phyloP scores from a whole-genome alignment of 64 coral and sea anemone species.

The Actinia tenebrosa region DNA sequence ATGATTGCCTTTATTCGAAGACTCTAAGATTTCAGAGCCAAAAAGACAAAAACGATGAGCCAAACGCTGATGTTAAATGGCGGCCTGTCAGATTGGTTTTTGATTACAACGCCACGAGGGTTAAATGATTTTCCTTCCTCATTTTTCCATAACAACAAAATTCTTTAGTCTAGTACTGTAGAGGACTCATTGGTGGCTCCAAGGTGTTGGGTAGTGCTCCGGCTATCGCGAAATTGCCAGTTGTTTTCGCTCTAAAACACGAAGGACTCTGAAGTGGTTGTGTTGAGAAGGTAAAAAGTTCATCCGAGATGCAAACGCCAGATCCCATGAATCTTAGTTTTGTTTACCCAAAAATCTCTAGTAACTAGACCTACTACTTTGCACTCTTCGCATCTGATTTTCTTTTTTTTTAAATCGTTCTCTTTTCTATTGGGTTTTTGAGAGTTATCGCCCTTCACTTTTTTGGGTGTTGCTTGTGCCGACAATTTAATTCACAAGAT shows the following conservation, averaged over 20 bases:
- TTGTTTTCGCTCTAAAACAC: neutral
- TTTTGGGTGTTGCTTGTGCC: conserved; percentile 11
- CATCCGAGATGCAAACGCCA: neutral
- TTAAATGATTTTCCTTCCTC: neutral
- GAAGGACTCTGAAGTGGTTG: conserved; percentile 14
- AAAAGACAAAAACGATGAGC: neutral
- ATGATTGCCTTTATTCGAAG: conserved; percentile 26
- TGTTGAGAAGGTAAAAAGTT: neutral
- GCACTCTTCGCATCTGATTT: neutral
- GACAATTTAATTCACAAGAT: conserved; percentile 7
- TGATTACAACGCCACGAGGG: conserved; percentile 22
- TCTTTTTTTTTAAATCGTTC: neutral
- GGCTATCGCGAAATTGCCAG: neutral
- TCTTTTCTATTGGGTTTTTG: neutral
- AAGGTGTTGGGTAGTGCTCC: neutral
- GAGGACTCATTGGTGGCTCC: neutral
- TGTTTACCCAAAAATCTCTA: conserved; percentile 18
- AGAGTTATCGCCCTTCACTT: neutral
- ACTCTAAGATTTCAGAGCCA: neutral
- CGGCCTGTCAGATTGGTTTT: conserved; percentile 11
- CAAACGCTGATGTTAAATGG: neutral
- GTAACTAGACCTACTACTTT: neutral
- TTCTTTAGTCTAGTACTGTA: neutral
- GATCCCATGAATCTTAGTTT: conserved; percentile 2
- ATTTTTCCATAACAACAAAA: conserved; percentile 20